Conservation (phyloP, 2,888 invertebrate genomes). For the Thymelicus lineola region DNA sequence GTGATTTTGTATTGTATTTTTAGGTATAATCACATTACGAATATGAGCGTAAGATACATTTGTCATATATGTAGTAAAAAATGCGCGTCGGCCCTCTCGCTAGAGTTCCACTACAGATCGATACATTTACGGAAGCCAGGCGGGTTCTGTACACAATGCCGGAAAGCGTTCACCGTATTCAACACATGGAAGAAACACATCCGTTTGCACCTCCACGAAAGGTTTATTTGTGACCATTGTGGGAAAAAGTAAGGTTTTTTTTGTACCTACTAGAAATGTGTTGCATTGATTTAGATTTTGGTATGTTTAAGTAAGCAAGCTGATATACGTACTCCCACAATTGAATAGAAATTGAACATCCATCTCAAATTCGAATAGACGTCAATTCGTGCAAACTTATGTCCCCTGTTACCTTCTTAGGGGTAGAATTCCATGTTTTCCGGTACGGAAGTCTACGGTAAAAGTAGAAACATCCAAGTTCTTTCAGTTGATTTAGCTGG, state of each 20-base stretch:
- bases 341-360: too few species aligned
- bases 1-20: conserved; percentile 3
- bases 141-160: conserved; percentile 57
- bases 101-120: conserved; percentile 66
- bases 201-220: conserved; percentile 47
- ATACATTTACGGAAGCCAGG: conserved; percentile 59
- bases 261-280: too few species aligned
- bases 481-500: too few species aligned
- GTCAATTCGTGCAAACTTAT: too few species aligned
- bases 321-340: too few species aligned
- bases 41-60: conserved; percentile 24
- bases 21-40: conserved; percentile 46
- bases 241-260: conserved; percentile 55
- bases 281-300: too few species aligned
- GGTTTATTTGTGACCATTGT: conserved; percentile 60
- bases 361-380: too few species aligned
- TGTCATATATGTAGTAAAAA: conserved; percentile 58
- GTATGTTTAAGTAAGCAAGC: too few species aligned
- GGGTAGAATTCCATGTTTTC: too few species aligned
- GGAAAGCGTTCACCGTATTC: conserved; percentile 49
- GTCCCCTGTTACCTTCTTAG: too few species aligned
- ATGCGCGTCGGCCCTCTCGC: conserved; percentile 38
- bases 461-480: too few species aligned
- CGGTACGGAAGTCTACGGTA: too few species aligned
- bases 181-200: conserved; percentile 56